Percentiles rank a stretch among this genome's conserved stretches.
Evolutionary conservation across 2,888 invertebrate genomes (phyloP).

Genomic region (Ecliptopera silaceata): DNA sequence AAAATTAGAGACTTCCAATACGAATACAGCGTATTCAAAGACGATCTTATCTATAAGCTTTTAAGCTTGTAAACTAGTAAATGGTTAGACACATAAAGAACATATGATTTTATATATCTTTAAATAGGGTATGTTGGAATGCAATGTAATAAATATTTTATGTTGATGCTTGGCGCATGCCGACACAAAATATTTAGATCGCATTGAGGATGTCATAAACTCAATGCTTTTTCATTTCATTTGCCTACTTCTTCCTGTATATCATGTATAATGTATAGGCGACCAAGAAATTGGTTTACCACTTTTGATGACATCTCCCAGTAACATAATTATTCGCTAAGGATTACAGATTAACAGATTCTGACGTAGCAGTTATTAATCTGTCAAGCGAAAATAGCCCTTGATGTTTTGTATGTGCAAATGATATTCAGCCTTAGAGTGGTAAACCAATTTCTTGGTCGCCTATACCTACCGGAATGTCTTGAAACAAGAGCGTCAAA

Average conservation of each 20-base stretch:
- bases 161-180: constrained; percentile 4
- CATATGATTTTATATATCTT: neutral
- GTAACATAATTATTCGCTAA: too few species aligned
- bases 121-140: constrained; percentile 4
- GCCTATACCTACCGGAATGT: neutral
- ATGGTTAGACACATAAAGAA: neutral
- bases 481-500: neutral
- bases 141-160: constrained; percentile 6
- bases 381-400: too few species aligned
- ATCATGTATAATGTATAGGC: too few species aligned
- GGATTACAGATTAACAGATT: too few species aligned
- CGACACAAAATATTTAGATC: constrained; percentile 12
- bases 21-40: neutral
- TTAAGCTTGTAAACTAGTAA: neutral
- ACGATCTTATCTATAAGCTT: neutral
- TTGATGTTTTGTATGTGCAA: too few species aligned
- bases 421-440: too few species aligned
- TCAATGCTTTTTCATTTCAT: constrained; percentile 1
- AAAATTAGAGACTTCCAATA: too few species aligned
- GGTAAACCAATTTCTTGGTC: too few species aligned
- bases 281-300: too few species aligned
- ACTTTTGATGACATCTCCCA: too few species aligned
- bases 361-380: too few species aligned
- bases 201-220: constrained; percentile 20
- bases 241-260: constrained; percentile 9